Conservation (phyloP, 2,888 invertebrate species). For the Nephrotoma guestfalica region DNA sequence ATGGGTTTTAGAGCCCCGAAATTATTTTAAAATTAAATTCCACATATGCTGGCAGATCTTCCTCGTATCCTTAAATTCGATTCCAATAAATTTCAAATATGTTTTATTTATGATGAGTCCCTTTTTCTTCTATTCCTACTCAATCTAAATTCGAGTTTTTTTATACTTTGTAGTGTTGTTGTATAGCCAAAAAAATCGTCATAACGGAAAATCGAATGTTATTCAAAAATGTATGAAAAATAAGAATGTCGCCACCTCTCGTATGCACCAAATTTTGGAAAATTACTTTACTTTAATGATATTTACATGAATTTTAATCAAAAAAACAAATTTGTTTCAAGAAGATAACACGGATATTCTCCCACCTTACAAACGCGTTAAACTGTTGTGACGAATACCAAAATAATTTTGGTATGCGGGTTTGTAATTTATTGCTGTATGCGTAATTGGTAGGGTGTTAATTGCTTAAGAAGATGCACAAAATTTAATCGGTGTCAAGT, state of each 20-base stretch:
- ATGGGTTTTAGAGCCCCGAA: not conserved
- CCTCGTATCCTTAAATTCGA: not conserved
- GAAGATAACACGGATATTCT: not conserved
- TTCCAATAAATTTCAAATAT: not conserved
- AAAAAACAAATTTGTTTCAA: not conserved
- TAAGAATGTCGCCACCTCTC: not conserved
- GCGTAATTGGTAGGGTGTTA: not conserved
- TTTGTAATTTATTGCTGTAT: not conserved
- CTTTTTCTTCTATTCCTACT: not conserved
- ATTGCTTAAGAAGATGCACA: not conserved
- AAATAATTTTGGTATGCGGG: too few species aligned
- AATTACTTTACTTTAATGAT: not conserved
- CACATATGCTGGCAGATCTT: not conserved
- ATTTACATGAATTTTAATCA: not conserved
- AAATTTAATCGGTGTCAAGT: not conserved
- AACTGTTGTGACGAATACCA: too few species aligned
- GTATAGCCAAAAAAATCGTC: not conserved
- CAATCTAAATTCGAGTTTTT: not conserved
- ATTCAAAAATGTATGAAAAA: not conserved
- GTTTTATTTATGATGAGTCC: not conserved
- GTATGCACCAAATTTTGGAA: not conserved
- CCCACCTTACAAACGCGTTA: not conserved
- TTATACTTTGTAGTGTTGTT: not conserved
- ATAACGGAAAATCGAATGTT: not conserved
- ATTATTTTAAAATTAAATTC: not conserved